These are phyloP conservation scores for Aphidius ervi DNA, from an alignment of 1,140 invertebrate species.

Conservation along the genomic window DNA sequence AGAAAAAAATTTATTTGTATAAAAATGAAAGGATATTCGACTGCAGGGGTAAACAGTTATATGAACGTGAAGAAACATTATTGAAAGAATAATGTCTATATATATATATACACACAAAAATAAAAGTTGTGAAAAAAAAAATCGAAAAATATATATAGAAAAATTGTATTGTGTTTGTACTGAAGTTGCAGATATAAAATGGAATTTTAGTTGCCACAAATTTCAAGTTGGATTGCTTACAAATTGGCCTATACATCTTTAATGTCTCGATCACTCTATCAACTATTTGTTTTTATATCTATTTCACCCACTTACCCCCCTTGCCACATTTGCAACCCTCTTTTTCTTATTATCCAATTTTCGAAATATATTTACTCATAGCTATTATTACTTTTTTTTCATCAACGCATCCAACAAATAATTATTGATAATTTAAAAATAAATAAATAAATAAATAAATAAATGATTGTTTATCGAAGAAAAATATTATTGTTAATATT, in stretches of 20 bases:
- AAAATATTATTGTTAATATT: too few species aligned
- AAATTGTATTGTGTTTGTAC: not conserved
- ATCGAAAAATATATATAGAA: not conserved
- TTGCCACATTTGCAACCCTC: not conserved
- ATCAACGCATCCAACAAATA: too few species aligned
- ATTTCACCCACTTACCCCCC: not conserved
- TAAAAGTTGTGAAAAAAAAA: not conserved
- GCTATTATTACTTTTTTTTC: conserved; percentile 3
- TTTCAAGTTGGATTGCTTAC: conserved; percentile 54
- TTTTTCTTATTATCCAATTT: conserved; percentile 14
- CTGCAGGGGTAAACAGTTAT: conserved; percentile 10
- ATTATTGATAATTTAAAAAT: too few species aligned
- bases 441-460: too few species aligned
- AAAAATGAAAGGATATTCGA: not conserved
- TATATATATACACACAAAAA: not conserved
- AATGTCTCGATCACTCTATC: conserved; percentile 46
- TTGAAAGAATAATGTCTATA: not conserved
- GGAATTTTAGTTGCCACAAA: conserved; percentile 45
- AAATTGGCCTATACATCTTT: conserved; percentile 55
- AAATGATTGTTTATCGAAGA: too few species aligned
- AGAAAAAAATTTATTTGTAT: not conserved
- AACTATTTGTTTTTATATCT: conserved; percentile 7
- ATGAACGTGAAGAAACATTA: conserved; percentile 8
- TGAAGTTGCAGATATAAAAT: conserved; percentile 43
- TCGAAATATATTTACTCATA: too few species aligned